phyloP scores from a whole-genome alignment of 1,140 invertebrate genomes.

The Dreissena rostriformis region DNA sequence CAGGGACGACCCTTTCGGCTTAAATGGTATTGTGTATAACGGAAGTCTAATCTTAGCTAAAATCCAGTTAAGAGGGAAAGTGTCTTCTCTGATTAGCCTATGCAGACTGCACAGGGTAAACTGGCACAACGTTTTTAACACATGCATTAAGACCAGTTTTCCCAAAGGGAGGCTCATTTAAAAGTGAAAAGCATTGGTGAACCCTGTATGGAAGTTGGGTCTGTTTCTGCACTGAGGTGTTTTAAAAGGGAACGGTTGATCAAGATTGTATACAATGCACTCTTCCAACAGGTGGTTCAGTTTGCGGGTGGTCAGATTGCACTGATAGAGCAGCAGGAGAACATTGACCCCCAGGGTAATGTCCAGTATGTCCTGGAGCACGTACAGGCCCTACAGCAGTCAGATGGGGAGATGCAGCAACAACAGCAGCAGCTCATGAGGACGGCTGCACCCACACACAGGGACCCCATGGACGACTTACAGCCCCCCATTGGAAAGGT shows the following conservation, averaged over 20 bases:
- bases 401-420: slow-evolving; percentile 51
- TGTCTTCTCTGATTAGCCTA: no score
- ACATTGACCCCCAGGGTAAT: slow-evolving; percentile 66
- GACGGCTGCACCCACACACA: slow-evolving; percentile 13
- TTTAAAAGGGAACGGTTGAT: neutral
- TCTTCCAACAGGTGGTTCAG: slow-evolving; percentile 55
- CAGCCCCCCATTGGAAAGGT: slow-evolving; percentile 77
- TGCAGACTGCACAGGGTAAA: no score
- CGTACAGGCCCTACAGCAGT: slow-evolving; percentile 42
- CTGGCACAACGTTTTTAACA: no score
- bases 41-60: no score
- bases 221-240: neutral
- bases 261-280: neutral
- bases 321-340: slow-evolving; percentile 69
- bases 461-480: slow-evolving; percentile 47
- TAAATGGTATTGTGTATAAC: no score
- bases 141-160: no score
- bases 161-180: no score
- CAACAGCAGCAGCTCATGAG: slow-evolving; percentile 50
- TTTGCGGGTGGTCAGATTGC: slow-evolving; percentile 67
- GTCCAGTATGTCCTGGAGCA: slow-evolving; percentile 63
- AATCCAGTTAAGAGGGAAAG: no score
- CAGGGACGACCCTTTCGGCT: no score
- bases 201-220: neutral
- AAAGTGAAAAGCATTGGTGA: neutral